Evolutionary conservation across 2,888 invertebrate species (phyloP), one percentile per base, ranked within the genome.

Genomic region (Trissoscelio sp.): DNA sequence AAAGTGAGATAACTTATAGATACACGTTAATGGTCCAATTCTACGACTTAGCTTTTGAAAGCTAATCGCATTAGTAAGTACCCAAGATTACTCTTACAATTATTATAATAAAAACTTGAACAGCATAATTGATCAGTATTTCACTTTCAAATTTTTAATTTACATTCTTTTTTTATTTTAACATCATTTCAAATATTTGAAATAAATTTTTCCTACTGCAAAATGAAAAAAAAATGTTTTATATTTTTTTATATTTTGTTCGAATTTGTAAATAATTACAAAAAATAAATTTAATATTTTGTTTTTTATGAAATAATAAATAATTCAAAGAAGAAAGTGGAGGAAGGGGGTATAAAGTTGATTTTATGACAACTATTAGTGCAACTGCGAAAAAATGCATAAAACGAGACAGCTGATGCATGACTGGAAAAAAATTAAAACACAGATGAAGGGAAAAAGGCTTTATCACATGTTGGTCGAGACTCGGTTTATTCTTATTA

Each of bases 401-500:
- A 28, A 24, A 60, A 12, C 62, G 62, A n/a, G 72, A 60, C 72
- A 72, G 72, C 72, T 60, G 60, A 72, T 51, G 60, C 60, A 46
- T 60, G 60, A 60, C 39, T 72, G n/a, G 60, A 28, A 48, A 64
- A 51, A 72, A 60, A 44, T 24, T n/a, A 31, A 72, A 58, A 78
- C 57, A 28, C 42, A 57, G 46, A 55, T 42, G 34, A 48, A 24
- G 60, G 51, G 37, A 62, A 79, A 73, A 74, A 79, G 60, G 48
- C 62, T 62, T 69, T 79, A 79, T 79, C 79, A 67, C 72, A 60
- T 73, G 55, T 72, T 28, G 64, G 14, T 12, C 46, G 46, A 34
- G 48, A 58, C 66, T 66, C 66, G 67, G 11, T 67, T 79, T 66
- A 70, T 80, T 74, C 62, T 80, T 74, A 74, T 62, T 74, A 69